phyloP scores from a whole-genome alignment of 2,113 vertebrate species.

The Gracilinanus agilis region DNA sequence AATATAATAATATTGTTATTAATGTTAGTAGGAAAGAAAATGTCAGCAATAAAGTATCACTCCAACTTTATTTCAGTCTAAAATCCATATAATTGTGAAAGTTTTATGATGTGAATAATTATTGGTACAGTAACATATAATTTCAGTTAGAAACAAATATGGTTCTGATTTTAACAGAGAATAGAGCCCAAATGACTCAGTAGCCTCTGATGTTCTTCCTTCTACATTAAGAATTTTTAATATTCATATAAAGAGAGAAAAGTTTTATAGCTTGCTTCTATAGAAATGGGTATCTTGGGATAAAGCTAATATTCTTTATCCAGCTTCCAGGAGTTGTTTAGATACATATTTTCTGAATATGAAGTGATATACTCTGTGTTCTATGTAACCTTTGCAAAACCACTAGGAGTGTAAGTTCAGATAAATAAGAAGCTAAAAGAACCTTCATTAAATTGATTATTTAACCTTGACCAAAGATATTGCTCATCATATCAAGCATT shows the following conservation, averaged over 20 bases:
- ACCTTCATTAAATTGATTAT: conserved; percentile 36
- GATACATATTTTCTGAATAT: not conserved
- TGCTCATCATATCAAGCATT: not conserved
- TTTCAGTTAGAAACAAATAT: not conserved
- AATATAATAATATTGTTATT: too few species aligned
- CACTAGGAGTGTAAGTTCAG: not conserved
- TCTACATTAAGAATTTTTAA: not conserved
- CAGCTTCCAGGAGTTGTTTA: not conserved
- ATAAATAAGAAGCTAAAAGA: not conserved
- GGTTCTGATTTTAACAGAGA: not conserved
- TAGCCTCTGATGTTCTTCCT: not conserved
- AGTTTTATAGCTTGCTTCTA: too few species aligned
- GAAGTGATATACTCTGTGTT: not conserved
- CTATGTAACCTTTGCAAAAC: not conserved
- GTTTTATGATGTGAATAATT: too few species aligned
- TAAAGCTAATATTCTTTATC: rapidly evolving
- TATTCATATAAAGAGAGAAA: not conserved
- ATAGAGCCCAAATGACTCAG: not conserved
- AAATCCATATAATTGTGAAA: too few species aligned
- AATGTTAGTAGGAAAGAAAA: too few species aligned
- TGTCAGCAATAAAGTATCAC: too few species aligned
- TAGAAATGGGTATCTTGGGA: not conserved
- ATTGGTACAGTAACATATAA: too few species aligned
- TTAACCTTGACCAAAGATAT: conserved; percentile 19
- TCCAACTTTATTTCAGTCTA: too few species aligned